A percentile compares a stretch with the other conserved stretches of the same genome.
Conservation (phyloP, 2,113 vertebrate genomes). For the Corythoichthys intestinalis region DNA sequence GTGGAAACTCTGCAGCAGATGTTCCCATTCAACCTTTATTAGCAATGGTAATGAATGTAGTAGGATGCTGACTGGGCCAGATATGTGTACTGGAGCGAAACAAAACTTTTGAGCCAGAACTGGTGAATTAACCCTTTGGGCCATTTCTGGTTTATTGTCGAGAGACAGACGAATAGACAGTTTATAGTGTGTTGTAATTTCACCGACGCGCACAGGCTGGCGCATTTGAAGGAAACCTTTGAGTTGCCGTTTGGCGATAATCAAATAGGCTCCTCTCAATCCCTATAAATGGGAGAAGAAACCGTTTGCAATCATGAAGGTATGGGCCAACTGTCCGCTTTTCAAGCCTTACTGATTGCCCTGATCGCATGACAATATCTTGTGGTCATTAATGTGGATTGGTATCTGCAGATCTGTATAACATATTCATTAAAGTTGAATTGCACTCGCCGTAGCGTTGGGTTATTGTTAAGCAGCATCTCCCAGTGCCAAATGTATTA, state of each 20-base stretch:
- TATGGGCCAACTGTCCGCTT: neutral
- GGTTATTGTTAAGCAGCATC: constrained; percentile 13
- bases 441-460: neutral
- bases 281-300: too few species aligned
- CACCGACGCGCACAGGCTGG: too few species aligned
- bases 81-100: constrained; percentile 25
- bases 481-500: constrained; percentile 28
- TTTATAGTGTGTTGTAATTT: too few species aligned
- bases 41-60: constrained; percentile 46
- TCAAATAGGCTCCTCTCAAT: too few species aligned
- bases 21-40: constrained; percentile 47
- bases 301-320: neutral
- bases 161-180: neutral
- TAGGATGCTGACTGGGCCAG: constrained; percentile 32
- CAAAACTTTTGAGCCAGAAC: constrained; percentile 5
- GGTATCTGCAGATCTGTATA: constrained; percentile 3
- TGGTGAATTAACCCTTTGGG: neutral
- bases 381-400: neutral
- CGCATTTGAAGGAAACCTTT: too few species aligned
- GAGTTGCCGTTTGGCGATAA: too few species aligned
- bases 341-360: neutral
- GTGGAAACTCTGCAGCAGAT: constrained; percentile 40
- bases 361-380: neutral
- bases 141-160: constrained; percentile 4
- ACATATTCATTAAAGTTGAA: constrained; percentile 12